Evolutionary conservation across 2,113 vertebrate genomes (phyloP).

Genomic region (Steatornis caripensis): DNA sequence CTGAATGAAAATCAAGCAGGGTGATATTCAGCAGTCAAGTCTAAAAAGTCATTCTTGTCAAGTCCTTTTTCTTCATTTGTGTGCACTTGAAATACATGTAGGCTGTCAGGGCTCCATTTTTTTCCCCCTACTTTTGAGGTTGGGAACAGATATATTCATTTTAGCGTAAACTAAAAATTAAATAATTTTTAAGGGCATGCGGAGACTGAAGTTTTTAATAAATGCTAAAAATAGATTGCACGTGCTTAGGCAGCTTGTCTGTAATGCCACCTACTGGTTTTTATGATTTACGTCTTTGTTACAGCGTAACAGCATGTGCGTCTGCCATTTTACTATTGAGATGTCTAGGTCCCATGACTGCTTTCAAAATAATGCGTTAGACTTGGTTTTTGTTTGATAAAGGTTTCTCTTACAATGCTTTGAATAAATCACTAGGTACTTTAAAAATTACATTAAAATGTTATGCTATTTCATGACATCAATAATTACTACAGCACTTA

Average conservation of each 20-base stretch:
- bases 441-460: neutral
- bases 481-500: neutral
- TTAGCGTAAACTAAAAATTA: neutral
- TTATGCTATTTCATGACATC: accelerated
- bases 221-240: neutral
- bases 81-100: neutral
- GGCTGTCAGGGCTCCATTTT: neutral
- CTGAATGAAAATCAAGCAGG: neutral
- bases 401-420: neutral
- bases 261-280: slow-evolving; percentile 34
- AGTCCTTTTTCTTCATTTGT: neutral
- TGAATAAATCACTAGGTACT: neutral
- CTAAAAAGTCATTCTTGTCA: neutral
- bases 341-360: neutral
- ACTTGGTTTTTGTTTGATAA: neutral
- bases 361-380: neutral
- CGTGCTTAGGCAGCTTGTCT: neutral
- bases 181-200: neutral
- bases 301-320: neutral
- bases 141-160: neutral
- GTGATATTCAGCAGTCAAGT: neutral
- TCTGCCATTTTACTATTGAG: neutral
- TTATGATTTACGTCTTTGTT: neutral
- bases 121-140: neutral
- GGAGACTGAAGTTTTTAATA: neutral